A percentile compares a stretch with the other conserved stretches of the same genome.
phyloP scores from a whole-genome alignment of 92 coral and sea anemone species.

The Epizoanthus scotinus region DNA sequence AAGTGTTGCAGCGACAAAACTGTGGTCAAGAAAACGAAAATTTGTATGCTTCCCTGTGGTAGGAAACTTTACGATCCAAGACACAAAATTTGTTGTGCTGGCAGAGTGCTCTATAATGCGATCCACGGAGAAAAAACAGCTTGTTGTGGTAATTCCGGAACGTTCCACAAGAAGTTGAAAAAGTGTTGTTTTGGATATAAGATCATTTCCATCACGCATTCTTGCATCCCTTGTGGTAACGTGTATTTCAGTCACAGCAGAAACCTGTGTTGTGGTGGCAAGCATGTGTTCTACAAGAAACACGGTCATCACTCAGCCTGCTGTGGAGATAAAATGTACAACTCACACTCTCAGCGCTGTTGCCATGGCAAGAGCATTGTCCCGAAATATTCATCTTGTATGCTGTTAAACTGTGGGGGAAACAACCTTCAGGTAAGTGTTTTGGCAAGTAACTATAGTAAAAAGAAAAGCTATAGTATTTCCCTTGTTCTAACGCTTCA shows the following conservation, averaged over 20 bases:
- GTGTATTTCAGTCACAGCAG: slow-evolving; percentile 6
- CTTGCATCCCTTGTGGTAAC: slow-evolving; percentile 18
- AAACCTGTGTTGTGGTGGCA: slow-evolving; percentile 11
- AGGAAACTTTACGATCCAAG: neutral
- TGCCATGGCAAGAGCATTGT: slow-evolving; percentile 20
- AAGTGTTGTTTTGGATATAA: slow-evolving; percentile 36
- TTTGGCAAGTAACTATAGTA: too few relatives aligned
- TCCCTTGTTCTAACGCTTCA: too few relatives aligned
- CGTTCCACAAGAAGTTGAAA: neutral
- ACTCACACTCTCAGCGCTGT: slow-evolving; percentile 1
- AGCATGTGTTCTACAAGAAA: slow-evolving; percentile 15
- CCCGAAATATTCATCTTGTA: slow-evolving; percentile 4
- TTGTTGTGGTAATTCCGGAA: slow-evolving; percentile 24
- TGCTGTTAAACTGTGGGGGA: neutral
- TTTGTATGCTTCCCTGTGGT: slow-evolving; percentile 15
- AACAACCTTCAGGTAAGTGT: neutral
- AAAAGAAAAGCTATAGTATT: too few relatives aligned
- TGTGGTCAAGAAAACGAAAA: neutral
- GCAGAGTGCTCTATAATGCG: slow-evolving; percentile 12
- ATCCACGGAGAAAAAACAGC: slow-evolving; percentile 5
- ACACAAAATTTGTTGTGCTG: slow-evolving; percentile 25
- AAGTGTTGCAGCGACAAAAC: slow-evolving; percentile 32
- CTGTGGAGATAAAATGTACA: slow-evolving; percentile 19
- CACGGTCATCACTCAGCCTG: slow-evolving; percentile 27
- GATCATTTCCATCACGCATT: neutral